phyloP scores from a whole-genome alignment of 1,140 invertebrate species.

The Procambarus virginalis region DNA sequence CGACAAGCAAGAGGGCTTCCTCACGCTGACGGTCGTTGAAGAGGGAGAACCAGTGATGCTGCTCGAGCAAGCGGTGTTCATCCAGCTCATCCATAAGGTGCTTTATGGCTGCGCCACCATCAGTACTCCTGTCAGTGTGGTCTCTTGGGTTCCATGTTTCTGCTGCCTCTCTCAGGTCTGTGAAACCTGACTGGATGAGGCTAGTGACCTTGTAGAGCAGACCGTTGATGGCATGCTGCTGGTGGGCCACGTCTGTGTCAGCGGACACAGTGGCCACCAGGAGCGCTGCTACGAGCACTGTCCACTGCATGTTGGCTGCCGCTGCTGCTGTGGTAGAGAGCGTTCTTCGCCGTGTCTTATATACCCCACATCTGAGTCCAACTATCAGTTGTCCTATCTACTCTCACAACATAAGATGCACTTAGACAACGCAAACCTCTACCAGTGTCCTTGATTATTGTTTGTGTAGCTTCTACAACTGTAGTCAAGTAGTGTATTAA shows the following conservation, averaged over 20 bases:
- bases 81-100: slow-evolving; percentile 50
- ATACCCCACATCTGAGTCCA: not conserved
- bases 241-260: slow-evolving; percentile 47
- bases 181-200: slow-evolving; percentile 26
- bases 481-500: no score
- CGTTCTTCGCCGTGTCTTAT: not conserved
- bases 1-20: slow-evolving; percentile 63
- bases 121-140: slow-evolving; percentile 24
- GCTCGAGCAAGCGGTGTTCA: slow-evolving; percentile 20
- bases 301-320: slow-evolving; percentile 29
- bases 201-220: slow-evolving; percentile 46
- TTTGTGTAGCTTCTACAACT: no score
- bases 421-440: no score
- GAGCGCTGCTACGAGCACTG: slow-evolving; percentile 27
- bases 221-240: slow-evolving; percentile 55
- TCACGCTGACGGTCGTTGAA: slow-evolving; percentile 64
- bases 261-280: slow-evolving; percentile 26
- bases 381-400: not conserved
- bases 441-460: no score
- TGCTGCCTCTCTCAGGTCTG: slow-evolving; percentile 35
- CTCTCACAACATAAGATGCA: no score
- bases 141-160: slow-evolving; percentile 32
- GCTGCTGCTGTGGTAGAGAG: not conserved
- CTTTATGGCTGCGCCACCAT: slow-evolving; percentile 48
- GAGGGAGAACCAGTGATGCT: slow-evolving; percentile 65